Evolutionary conservation across 2,113 vertebrate species (phyloP), one percentile per base, ranked within the genome.

Genomic region (Myrmophylax atrothorax): DNA sequence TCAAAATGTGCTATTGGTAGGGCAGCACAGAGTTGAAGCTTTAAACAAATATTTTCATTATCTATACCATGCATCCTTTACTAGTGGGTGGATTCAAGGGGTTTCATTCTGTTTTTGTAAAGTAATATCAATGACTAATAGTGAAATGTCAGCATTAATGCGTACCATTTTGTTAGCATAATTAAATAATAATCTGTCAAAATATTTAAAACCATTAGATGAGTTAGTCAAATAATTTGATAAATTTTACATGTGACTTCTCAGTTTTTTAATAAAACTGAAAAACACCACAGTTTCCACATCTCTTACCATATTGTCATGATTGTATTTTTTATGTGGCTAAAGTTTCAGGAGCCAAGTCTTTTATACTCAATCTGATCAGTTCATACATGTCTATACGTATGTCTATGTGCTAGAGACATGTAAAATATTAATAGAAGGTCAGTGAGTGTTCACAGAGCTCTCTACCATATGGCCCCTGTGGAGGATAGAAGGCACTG

Each of bases 391-490:
- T 91, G 79, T 97, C 62, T 70, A 19, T 42, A 40, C 66, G 64
- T 73, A 56, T 87, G 52, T 73, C 20, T 68, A 23, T 84, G 85
- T 98, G 94, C 94, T 96, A 94, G 86, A 96, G 96, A 82, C 81
- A 91, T n/a, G 77, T 98, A 92, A 98, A 97, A 96, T 98, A 98
- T 98, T 98, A 97, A 98, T 97, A 95, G 90, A 97, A 95, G 96
- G 97, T 98, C 98, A 98, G 96, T 94, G 97, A 97, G 88, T 94
- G 88, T 96, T 98, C 97, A 95, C 76, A 24, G 56, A 97, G 85
- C 93, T 94, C 63, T 93, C 83, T 97, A 97, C 97, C 98, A 98
- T 98, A 98, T 98, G 98, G 98, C 97, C 96, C 96, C 96, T 97
- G 94, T 97, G 95, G 96, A 97, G 94, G 97, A 97, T 97, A 97